Evolutionary conservation across 2,797 vertebrate species (phyloP), one percentile per base, ranked within the genome.

Genomic region (Enteromius afrohamiltoni): DNA sequence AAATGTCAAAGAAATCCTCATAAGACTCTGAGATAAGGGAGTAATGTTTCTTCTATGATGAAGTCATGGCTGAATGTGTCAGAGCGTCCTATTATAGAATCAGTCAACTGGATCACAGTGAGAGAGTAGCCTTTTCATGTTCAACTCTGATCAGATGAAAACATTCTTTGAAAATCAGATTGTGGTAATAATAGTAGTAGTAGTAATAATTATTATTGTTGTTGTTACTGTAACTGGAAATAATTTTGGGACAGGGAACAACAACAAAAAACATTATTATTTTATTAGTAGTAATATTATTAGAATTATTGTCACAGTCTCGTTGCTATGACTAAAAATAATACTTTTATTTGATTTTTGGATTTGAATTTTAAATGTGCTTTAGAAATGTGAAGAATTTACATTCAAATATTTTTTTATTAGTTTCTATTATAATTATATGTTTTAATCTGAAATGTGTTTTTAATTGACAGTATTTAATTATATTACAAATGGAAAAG

Each of bases 1-100:
- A 93, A 94, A 93, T 93, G 91, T 93, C 91, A 92, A 77, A 91
- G 85, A 93, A 93, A 93, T 88, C 82, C 83, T 86, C 69, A 77
- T 89, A 89, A 87, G 83, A 93, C 89, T 87, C 89, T 85, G 86
- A 90, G 88, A 92, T 87, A 88, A 88, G 89, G 89, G 86, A 88
- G 90, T 91, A 92, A 88, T 92, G 90, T 90, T 92, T 90, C 87
- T 88, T 85, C 64, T 87, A 90, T 89, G 85, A 90, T 87, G 86
- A 87, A 89, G 85, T 78, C 1, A 80, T 80, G 78, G 82, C 86
- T 91, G 87, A 87, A 89, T 85, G 85, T 84, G 77, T 88, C 76
- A 85, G 86, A 86, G 42, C 82, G 82, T 62, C 71, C 77, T 70
- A 64, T 87, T 87, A 80, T 65, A 83, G n/a, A 71, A 77, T 85